A percentile compares a stretch with the other conserved stretches of the same genome.
Conservation (phyloP, 2,113 vertebrate species). For the Shinisaurus crocodilurus region DNA sequence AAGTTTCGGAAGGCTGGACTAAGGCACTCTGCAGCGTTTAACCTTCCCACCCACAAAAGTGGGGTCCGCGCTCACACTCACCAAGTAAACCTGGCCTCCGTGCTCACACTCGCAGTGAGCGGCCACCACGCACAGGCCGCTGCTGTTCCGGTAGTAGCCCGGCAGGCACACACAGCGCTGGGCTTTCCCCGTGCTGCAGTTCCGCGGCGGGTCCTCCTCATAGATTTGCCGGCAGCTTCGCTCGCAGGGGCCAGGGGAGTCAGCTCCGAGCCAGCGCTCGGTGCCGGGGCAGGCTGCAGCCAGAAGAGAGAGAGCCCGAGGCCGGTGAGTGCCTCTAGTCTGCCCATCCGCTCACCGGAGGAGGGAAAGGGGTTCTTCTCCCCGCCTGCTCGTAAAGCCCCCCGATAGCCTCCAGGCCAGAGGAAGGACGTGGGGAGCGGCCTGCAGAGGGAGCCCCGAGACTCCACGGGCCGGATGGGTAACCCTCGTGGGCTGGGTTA, state of each 20-base stretch:
- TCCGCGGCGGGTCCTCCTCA: conserved; percentile 44
- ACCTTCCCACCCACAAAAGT: neutral
- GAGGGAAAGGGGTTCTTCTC: too few relatives aligned
- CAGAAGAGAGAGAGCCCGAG: too few relatives aligned
- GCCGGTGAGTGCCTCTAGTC: too few relatives aligned
- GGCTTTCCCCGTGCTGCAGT: conserved; percentile 50
- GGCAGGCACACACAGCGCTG: conserved; percentile 81
- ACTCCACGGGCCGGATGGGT: too few relatives aligned
- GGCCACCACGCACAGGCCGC: conserved; percentile 78
- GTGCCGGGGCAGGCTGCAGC: conserved; percentile 80
- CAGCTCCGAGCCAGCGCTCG: conserved; percentile 78
- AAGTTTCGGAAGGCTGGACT: neutral
- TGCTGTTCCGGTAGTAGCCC: conserved; percentile 78
- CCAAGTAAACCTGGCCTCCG: conserved; percentile 69
- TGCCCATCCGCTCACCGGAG: too few relatives aligned
- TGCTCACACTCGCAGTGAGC: conserved; percentile 85
- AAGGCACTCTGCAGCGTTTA: neutral
- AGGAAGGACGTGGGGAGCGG: too few relatives aligned
- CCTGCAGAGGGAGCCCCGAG: too few relatives aligned
- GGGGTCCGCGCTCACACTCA: conserved; percentile 45
- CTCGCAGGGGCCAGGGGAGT: conserved; percentile 71
- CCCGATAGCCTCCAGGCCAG: too few relatives aligned
- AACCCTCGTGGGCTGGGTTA: too few relatives aligned
- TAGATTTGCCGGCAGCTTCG: conserved; percentile 80
- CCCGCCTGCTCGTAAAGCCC: too few relatives aligned